A percentile compares a stretch with the other conserved stretches of the same genome.
Conservation (phyloP, 2,113 vertebrate species). For the Hystrix brachyura region DNA sequence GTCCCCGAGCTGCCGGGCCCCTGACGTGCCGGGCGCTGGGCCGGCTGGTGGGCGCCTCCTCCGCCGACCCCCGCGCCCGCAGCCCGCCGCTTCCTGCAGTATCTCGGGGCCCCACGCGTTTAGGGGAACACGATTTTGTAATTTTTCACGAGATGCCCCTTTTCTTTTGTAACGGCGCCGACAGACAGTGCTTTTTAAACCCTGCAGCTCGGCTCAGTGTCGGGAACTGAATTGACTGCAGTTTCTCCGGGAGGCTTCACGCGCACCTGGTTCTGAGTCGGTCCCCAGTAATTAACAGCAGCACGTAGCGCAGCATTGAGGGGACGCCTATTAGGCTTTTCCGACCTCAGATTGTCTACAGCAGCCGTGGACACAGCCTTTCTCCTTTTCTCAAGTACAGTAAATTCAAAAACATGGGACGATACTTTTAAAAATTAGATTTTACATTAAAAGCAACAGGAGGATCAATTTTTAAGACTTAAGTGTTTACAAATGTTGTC, state of each 20-base stretch:
- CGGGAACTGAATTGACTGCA: not conserved
- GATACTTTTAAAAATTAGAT: not conserved
- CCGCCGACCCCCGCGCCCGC: accelerated
- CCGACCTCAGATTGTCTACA: not conserved
- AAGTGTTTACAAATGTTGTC: not conserved
- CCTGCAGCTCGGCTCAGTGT: accelerated
- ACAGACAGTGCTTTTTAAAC: too few relatives aligned
- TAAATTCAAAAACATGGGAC: not conserved
- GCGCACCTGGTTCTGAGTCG: not conserved
- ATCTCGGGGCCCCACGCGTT: not conserved
- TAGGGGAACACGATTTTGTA: not conserved
- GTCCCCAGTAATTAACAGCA: accelerated
- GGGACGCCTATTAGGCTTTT: accelerated
- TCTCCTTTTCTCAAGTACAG: not conserved
- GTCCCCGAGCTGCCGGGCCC: too few relatives aligned
- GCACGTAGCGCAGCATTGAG: not conserved
- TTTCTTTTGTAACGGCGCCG: not conserved
- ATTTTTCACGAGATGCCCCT: not conserved
- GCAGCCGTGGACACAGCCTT: not conserved
- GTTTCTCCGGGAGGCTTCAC: not conserved
- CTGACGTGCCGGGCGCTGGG: too few relatives aligned
- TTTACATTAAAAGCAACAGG: not conserved
- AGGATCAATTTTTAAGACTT: not conserved
- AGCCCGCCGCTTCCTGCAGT: not conserved
- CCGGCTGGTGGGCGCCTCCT: not conserved